phyloP scores from a whole-genome alignment of 1,140 invertebrate genomes.

The Zaprionus taronus region DNA sequence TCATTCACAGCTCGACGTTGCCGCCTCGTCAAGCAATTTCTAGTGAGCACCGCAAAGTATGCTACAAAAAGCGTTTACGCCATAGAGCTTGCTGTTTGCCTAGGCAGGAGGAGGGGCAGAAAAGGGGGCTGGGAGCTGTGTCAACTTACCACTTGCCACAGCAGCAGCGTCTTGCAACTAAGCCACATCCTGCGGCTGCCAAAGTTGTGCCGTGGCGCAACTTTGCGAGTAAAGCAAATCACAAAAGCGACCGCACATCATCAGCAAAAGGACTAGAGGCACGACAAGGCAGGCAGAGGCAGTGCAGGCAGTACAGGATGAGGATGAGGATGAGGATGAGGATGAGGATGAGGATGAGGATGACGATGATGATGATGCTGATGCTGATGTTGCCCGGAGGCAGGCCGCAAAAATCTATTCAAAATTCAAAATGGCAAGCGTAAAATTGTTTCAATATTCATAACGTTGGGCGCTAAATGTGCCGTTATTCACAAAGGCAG shows the following conservation, averaged over 20 bases:
- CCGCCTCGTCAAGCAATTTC: constrained; percentile 18
- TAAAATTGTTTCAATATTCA: constrained; percentile 83
- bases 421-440: constrained; percentile 81
- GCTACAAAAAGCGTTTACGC: constrained; percentile 33
- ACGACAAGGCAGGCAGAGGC: neutral
- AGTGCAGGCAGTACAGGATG: neutral
- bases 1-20: neutral
- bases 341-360: neutral
- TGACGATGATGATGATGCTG: constrained; percentile 8
- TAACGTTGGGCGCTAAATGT: constrained; percentile 80
- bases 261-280: neutral
- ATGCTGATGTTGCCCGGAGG: neutral
- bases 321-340: constrained; percentile 1
- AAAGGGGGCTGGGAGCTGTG: neutral
- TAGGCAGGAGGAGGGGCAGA: neutral
- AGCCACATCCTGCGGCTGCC: constrained; percentile 37
- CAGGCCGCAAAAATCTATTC: constrained; percentile 63
- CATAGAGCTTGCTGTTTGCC: constrained; percentile 1
- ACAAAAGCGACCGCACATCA: constrained; percentile 36
- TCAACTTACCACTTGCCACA: constrained; percentile 30
- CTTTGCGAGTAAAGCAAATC: constrained; percentile 32
- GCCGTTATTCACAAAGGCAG: constrained; percentile 56
- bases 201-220: constrained; percentile 23
- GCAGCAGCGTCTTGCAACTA: constrained; percentile 10
- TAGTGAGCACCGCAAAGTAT: constrained; percentile 24